A percentile compares a stretch with the other conserved stretches of the same genome.
Conservation (phyloP, 2,797 vertebrate genomes). For the Scleropages formosus region DNA sequence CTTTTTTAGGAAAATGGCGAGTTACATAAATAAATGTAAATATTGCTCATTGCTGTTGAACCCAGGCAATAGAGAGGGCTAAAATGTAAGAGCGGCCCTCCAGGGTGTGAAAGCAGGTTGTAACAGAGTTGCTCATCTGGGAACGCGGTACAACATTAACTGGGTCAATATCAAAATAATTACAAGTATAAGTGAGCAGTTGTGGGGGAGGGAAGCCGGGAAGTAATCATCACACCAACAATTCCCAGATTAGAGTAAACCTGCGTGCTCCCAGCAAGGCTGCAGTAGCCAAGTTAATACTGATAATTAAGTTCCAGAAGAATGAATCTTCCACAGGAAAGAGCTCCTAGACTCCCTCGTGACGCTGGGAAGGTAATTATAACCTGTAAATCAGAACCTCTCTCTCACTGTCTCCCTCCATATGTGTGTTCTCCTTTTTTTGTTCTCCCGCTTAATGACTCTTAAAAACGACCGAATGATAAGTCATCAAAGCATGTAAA, state of each 20-base stretch:
- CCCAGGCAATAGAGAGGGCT: neutral
- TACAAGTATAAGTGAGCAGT: conserved; percentile 18
- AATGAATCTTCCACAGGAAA: conserved; percentile 19
- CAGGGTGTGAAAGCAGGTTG: neutral
- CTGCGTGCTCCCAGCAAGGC: neutral
- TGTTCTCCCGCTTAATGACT: conserved; percentile 21
- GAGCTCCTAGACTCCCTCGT: neutral
- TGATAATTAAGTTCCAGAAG: conserved; percentile 19
- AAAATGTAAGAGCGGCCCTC: too few species aligned
- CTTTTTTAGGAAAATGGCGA: too few species aligned
- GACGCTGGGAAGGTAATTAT: conserved; percentile 11
- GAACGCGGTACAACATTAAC: neutral
- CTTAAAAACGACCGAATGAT: neutral
- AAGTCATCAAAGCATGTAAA: conserved; percentile 37
- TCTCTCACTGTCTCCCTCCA: neutral
- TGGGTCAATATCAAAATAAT: conserved; percentile 28
- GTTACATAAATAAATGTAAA: too few species aligned
- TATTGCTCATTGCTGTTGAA: neutral
- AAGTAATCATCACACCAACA: conserved; percentile 18
- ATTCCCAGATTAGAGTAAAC: conserved; percentile 13
- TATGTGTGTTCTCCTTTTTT: conserved; percentile 2
- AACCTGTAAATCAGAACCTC: conserved; percentile 16
- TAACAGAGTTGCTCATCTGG: neutral
- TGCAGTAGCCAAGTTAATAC: conserved; percentile 13
- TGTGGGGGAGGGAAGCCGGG: neutral